These are phyloP conservation scores for Lasioglossum pauxillum DNA, from an alignment of 2,888 invertebrate species.

Conservation along the genomic window DNA sequence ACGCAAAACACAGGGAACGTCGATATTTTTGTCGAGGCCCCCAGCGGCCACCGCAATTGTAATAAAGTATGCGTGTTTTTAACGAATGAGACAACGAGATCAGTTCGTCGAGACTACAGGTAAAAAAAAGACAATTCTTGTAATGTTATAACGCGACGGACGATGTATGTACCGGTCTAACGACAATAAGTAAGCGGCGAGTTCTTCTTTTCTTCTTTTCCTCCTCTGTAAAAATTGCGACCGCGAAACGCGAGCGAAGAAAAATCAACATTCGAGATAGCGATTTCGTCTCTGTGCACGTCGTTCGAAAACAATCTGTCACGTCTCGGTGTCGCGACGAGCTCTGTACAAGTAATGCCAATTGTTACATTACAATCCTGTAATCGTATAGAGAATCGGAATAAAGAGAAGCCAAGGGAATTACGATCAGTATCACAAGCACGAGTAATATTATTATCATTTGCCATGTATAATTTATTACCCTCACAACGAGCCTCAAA, in stretches of 20 bases:
- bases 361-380: constrained; percentile 26
- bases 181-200: constrained; percentile 52
- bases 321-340: not conserved
- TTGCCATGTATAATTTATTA: not conserved
- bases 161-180: constrained; percentile 32
- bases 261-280: constrained; percentile 19
- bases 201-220: constrained; percentile 2
- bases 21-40: constrained; percentile 65
- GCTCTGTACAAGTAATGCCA: constrained; percentile 19
- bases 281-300: constrained; percentile 38
- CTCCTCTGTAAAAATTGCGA: not conserved
- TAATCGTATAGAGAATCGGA: constrained; percentile 44
- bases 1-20: not conserved
- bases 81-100: constrained; percentile 58
- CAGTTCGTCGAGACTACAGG: constrained; percentile 52
- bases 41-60: constrained; percentile 49
- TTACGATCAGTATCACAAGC: not conserved
- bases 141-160: constrained; percentile 31
- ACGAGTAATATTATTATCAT: not conserved
- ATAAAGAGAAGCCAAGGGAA: constrained; percentile 42
- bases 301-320: constrained; percentile 12
- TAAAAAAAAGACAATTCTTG: constrained; percentile 60
- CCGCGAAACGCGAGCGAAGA: constrained; percentile 12
- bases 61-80: constrained; percentile 61
- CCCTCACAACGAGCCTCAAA: no score